Percentiles rank a stretch among this genome's conserved stretches.
Conservation (phyloP, 1,140 invertebrate species). For the Brachionus plicatilis region DNA sequence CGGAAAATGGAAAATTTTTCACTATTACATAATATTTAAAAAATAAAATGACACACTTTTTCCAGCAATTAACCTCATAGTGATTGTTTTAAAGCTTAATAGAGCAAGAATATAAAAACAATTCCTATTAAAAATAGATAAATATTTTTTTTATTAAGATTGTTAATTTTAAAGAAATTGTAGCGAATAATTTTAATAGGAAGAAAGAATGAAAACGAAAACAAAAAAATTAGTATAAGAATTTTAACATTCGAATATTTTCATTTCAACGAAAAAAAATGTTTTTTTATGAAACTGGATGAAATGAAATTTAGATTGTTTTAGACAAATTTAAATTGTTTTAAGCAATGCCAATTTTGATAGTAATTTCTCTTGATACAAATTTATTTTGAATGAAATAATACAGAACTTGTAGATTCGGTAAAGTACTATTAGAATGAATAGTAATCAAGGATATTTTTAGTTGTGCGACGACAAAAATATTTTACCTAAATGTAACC, state of each 20-base stretch:
- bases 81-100: constrained; percentile 1
- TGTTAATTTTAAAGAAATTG: not conserved
- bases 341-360: too few relatives aligned
- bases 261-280: not conserved
- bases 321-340: too few relatives aligned
- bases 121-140: not conserved
- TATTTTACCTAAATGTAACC: too few relatives aligned
- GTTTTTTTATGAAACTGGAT: too few relatives aligned
- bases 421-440: too few relatives aligned
- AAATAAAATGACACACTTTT: not conserved
- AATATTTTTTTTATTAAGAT: not conserved
- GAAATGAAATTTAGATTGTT: too few relatives aligned
- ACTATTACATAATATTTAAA: not conserved
- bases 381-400: too few relatives aligned
- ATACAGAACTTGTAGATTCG: too few relatives aligned
- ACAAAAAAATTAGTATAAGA: not conserved
- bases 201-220: not conserved
- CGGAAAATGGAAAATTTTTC: not conserved
- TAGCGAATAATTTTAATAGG: not conserved
- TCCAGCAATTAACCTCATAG: not conserved
- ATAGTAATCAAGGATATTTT: too few relatives aligned
- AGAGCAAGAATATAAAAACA: not conserved
- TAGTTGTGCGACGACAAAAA: too few relatives aligned
- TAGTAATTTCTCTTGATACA: too few relatives aligned
- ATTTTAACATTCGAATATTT: not conserved